phyloP scores from a whole-genome alignment of 64 coral and sea anemone genomes.

The Cladopsammia gracilis region DNA sequence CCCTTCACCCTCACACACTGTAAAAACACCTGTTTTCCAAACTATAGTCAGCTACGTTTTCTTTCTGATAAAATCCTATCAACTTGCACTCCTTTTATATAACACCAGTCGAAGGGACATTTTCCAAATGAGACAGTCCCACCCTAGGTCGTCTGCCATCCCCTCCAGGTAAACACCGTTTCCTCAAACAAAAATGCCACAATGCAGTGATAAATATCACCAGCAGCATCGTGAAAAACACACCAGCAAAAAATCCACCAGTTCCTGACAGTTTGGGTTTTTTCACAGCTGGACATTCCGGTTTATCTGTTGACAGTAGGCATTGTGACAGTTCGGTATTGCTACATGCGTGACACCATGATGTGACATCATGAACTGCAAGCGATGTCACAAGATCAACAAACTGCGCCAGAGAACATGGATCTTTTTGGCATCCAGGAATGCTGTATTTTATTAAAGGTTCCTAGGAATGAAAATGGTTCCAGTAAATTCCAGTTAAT shows the following conservation, averaged over 20 bases:
- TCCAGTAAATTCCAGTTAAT: no score
- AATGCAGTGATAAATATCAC: conserved; percentile 35
- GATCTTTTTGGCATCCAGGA: conserved; percentile 54
- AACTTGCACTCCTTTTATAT: not conserved
- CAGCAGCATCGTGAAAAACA: conserved; percentile 66
- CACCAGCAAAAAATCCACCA: conserved; percentile 75
- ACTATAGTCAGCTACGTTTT: no score
- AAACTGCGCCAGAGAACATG: conserved; percentile 62
- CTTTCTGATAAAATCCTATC: no score
- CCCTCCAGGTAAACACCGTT: conserved; percentile 39
- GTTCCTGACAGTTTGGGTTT: conserved; percentile 33
- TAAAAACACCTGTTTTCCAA: no score
- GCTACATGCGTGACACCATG: conserved; percentile 75
- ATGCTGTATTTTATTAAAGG: conserved; percentile 53
- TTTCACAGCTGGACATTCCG: not conserved
- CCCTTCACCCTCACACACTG: no score
- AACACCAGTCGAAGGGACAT: not conserved
- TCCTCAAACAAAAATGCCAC: conserved; percentile 75
- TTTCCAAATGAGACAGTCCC: conserved; percentile 69
- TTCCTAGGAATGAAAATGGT: conserved; percentile 36
- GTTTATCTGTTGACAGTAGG: not conserved
- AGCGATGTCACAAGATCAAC: conserved; percentile 47
- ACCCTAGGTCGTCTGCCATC: not conserved
- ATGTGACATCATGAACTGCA: conserved; percentile 38
- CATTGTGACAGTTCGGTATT: conserved; percentile 56